phyloP scores from a whole-genome alignment of 2,113 vertebrate species.

The Isurus oxyrinchus region DNA sequence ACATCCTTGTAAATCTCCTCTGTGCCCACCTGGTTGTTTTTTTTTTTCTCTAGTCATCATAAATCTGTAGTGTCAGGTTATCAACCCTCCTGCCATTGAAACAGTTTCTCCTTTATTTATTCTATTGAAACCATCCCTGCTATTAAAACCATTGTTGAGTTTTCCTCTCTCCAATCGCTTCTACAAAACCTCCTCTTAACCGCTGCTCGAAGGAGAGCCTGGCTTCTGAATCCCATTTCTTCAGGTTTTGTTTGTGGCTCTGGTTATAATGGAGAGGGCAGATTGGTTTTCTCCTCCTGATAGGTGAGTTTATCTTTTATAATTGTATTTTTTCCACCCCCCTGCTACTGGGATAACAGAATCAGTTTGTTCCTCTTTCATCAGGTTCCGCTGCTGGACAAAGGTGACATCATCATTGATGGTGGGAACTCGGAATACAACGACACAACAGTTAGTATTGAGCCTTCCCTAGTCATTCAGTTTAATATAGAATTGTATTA shows the following conservation, averaged over 20 bases:
- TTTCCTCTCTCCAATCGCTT: not conserved
- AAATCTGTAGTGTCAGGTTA: no score
- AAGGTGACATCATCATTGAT: slow-evolving; percentile 90
- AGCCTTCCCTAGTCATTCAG: not conserved
- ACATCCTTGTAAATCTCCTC: no score
- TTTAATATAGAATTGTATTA: not conserved
- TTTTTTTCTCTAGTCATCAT: no score
- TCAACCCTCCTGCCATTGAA: no score
- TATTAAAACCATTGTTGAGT: not conserved
- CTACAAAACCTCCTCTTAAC: not conserved
- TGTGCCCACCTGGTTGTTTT: no score
- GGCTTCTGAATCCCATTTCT: not conserved
- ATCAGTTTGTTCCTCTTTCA: not conserved
- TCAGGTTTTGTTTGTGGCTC: not conserved
- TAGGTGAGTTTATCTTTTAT: not conserved
- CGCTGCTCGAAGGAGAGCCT: not conserved
- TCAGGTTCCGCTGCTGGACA: slow-evolving; percentile 76
- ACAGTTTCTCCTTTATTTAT: not conserved
- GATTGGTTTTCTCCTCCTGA: not conserved
- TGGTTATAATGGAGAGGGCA: no score
- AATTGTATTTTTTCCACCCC: not conserved
- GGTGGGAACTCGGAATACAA: slow-evolving; percentile 95
- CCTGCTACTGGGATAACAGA: not conserved
- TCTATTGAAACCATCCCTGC: not conserved
- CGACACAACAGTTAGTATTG: slow-evolving; percentile 76